Conservation (phyloP, 2,888 invertebrate genomes). For the Rutpela maculata region DNA sequence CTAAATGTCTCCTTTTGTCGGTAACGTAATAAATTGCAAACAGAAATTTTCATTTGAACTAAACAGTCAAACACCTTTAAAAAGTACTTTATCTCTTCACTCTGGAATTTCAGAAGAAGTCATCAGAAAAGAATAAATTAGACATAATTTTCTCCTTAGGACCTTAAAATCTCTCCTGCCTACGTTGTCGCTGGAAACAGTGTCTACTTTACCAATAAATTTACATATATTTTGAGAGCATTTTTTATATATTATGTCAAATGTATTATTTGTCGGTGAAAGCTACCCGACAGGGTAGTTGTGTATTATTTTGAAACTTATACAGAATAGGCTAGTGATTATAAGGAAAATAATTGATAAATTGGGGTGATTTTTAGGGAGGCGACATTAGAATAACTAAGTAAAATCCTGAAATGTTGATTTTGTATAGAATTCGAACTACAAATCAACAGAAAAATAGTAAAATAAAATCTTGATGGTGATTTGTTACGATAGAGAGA, state of each 20-base stretch:
- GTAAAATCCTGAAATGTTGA: too few relatives aligned
- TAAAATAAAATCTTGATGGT: too few relatives aligned
- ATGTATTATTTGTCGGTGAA: background rate
- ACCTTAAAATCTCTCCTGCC: background rate
- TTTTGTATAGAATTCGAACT: too few relatives aligned
- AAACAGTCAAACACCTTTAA: background rate
- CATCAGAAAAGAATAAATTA: constrained; percentile 1
- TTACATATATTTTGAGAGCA: background rate
- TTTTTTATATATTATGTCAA: background rate
- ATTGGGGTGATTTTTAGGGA: too few relatives aligned
- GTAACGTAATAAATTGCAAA: background rate
- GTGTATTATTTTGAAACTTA: too few relatives aligned
- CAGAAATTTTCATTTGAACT: background rate
- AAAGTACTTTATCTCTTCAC: background rate
- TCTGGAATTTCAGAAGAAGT: background rate
- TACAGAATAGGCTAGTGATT: too few relatives aligned
- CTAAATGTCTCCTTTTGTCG: background rate
- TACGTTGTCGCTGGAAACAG: background rate
- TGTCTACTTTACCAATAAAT: background rate
- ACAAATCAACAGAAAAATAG: too few relatives aligned
- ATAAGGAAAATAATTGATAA: too few relatives aligned
- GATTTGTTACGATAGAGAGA: too few relatives aligned
- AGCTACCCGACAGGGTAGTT: too few relatives aligned
- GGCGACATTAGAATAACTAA: too few relatives aligned
- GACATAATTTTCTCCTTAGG: background rate